Evolutionary conservation across 2,113 vertebrate species (phyloP).

Genomic region (Bufo bufo): DNA sequence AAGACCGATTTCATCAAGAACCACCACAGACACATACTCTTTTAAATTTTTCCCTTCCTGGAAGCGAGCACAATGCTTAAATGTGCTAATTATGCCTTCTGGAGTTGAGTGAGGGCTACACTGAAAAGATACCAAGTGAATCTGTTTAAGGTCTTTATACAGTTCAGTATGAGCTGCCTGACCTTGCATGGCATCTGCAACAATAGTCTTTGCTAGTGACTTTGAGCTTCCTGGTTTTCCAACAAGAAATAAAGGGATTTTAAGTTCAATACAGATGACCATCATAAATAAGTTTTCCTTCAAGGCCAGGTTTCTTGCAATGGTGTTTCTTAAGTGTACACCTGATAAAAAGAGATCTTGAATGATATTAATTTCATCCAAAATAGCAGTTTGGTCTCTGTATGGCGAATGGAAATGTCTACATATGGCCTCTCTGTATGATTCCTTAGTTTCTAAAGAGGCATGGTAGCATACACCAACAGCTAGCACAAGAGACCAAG

Average conservation of each 20-base stretch:
- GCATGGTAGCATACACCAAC: slow-evolving; percentile 91
- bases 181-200: slow-evolving; percentile 95
- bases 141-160: slow-evolving; percentile 88
- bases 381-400: slow-evolving; percentile 65
- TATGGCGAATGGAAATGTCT: slow-evolving; percentile 70
- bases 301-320: slow-evolving; percentile 89
- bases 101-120: slow-evolving; percentile 97
- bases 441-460: slow-evolving; percentile 82
- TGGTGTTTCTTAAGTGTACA: slow-evolving; percentile 80
- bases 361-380: slow-evolving; percentile 80
- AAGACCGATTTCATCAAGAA: slow-evolving; percentile 94
- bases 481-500: slow-evolving; percentile 89
- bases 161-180: slow-evolving; percentile 85
- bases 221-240: slow-evolving; percentile 98
- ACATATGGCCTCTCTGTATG: slow-evolving; percentile 77
- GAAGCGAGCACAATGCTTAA: slow-evolving; percentile 93
- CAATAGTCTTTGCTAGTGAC: slow-evolving; percentile 94
- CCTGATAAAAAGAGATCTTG: slow-evolving; percentile 88
- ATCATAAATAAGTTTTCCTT: slow-evolving; percentile 99
- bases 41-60: slow-evolving; percentile 91
- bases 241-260: slow-evolving; percentile 93
- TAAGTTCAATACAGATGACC: slow-evolving; percentile 92
- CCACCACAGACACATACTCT: slow-evolving; percentile 93
- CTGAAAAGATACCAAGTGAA: slow-evolving; percentile 94
- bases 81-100: slow-evolving; percentile 94